Base-by-base conservation (phyloP, 2,888 invertebrate species). In the Sipha maydis region DNA sequence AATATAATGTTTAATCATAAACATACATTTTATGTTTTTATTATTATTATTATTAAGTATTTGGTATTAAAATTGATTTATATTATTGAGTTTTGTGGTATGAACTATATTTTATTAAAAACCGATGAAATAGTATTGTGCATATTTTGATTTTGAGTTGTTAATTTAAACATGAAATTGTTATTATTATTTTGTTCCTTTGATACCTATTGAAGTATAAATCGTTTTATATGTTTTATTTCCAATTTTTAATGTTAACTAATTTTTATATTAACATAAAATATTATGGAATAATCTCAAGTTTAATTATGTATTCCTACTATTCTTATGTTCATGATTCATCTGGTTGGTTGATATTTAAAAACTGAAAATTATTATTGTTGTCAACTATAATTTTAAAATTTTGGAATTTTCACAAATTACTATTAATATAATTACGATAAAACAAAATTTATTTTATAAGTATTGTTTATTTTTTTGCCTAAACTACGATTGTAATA, bases 91-190 rank as follows among this genome's bases (percentile, higher is more conserved):
- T 78, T 31, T 56, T 21, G 1, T 78, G 9, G 28, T 7, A 31
- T 8, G 7, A 31, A 8, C 19, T 69, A 28, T 14, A 8, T 14
- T 69, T 69, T n/a, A 3, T n/a, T 69, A 9, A n/a, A 69, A 71
- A 71, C 31, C 11, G 28, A 11, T n/a, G 8, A 25, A 61, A 3
- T 2, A 31, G 31, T 31, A 28, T 17, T 71, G 0, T 71, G 17
- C 17, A 31, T 73, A 54, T 73, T 54, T 4, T 83, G 11, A n/a
- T 54, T 83, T n/a, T 25, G 9, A 71, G 56, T 56, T 38, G 9
- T 83, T 75, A n/a, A 61, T 38, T 75, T 75, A 19, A 38, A 19
- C 56, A 34, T 56, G 38, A 83, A 83, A 75, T 75, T 28, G 21
- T 71, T 71, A 41, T 41, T 41, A 9, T 82, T 69, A 28, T 4